Base-by-base conservation (phyloP, 2,888 invertebrate genomes). In the Caradrina clavipalpis region DNA sequence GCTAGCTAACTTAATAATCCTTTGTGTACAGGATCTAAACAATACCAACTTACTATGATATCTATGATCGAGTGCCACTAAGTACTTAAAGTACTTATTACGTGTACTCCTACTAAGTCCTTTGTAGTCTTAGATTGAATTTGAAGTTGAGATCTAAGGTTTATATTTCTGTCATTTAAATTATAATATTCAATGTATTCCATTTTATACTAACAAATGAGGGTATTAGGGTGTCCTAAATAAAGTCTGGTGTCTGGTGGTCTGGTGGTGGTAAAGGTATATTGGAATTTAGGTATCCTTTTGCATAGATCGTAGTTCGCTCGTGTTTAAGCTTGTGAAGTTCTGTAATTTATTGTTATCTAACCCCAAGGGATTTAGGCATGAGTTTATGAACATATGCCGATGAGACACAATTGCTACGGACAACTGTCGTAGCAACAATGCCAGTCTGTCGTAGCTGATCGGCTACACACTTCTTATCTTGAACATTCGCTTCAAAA, bases 41-140 rank as follows among this genome's bases (percentile, higher is more conserved):
- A 58, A 58, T 58, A 50, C 39, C 31, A 39, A 47, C 42, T 45
- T 17, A 17, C 45, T 17, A 17, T 17, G 45, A 45, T 45, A 45
- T 45, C 45, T 66, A 19, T 51, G 31, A 58, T 66, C 42, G 42
- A 72, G 42, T 49, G 2, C 39, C 26, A 10, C 51, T 53, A 64
- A 74, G 11, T 49, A 50, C 22, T 22, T 22, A 39, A 42, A 56
- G n/a, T 45, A 64, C 63, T 53, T 73, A 64, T 55, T 15, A 53
- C 10, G 49, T 63, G 26, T 54, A 42, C 57, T 54, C 56, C 22
- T 31, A 45, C 15, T 45, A 10, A 45, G 57, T 17, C 54, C 42
- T 64, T 66, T 74, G 72, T 58, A 54, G 13, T 6, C 7, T 13
- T 31, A 58, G 17, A 72, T 72, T 74, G 42, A 13, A 49, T 66